Evolutionary conservation across 1,140 invertebrate genomes (phyloP).

Genomic region (Teleopsis dalmanni): DNA sequence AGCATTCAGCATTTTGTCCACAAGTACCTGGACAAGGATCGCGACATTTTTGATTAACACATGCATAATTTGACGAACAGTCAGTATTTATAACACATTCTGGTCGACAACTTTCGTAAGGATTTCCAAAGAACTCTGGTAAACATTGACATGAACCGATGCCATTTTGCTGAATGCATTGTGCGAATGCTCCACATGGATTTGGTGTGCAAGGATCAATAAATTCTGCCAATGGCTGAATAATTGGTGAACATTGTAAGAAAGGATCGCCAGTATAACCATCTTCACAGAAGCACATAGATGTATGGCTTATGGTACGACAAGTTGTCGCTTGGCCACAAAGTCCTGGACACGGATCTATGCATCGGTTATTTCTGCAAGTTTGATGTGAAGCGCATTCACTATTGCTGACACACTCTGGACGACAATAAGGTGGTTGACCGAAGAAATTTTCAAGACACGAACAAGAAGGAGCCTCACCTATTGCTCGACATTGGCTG

Average conservation of each 20-base stretch:
- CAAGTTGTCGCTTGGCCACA: constrained; percentile 67
- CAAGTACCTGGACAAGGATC: constrained; percentile 53
- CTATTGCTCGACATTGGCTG: constrained; percentile 57
- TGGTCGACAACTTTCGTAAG: constrained; percentile 51
- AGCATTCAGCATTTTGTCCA: constrained; percentile 61
- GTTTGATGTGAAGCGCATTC: constrained; percentile 55
- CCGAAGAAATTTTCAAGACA: constrained; percentile 56
- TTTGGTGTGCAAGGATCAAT: constrained; percentile 49
- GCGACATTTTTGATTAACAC: constrained; percentile 52
- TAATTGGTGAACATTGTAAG: constrained; percentile 45
- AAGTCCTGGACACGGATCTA: constrained; percentile 66
- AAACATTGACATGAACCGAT: constrained; percentile 48
- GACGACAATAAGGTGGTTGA: constrained; percentile 59
- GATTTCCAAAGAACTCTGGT: constrained; percentile 50
- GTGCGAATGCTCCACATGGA: constrained; percentile 52
- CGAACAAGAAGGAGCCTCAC: constrained; percentile 53
- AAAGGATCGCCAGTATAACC: constrained; percentile 67
- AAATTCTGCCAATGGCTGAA: constrained; percentile 40
- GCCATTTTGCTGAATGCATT: constrained; percentile 46
- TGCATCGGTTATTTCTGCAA: constrained; percentile 58
- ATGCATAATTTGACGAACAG: constrained; percentile 49
- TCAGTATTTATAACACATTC: constrained; percentile 54
- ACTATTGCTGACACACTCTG: constrained; percentile 58
- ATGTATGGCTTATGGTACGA: constrained; percentile 64
- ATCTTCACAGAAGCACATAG: constrained; percentile 60